Percentiles rank a stretch among this genome's conserved stretches.
Evolutionary conservation across 2,113 vertebrate species (phyloP).

Genomic region (Parotia lawesii): DNA sequence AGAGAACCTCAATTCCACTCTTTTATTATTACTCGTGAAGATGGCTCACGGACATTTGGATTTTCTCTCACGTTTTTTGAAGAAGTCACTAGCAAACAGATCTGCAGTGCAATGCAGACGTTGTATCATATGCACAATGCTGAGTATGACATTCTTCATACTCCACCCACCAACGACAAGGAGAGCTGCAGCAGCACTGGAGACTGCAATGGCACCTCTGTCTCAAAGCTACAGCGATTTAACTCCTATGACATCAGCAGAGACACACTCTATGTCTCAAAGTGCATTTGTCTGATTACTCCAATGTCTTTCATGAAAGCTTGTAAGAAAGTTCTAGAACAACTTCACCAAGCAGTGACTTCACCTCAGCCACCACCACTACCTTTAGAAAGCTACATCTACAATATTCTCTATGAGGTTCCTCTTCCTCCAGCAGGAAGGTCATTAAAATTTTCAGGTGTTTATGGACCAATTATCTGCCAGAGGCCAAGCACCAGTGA

Average conservation of each 20-base stretch:
- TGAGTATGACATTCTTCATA: constrained; percentile 90
- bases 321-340: constrained; percentile 88
- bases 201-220: constrained; percentile 80
- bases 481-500: constrained; percentile 94
- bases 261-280: constrained; percentile 95
- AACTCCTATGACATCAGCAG: constrained; percentile 97
- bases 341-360: constrained; percentile 91
- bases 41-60: constrained; percentile 95
- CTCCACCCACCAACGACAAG: constrained; percentile 67
- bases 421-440: constrained; percentile 91
- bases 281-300: constrained; percentile 96
- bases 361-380: constrained; percentile 91
- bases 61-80: constrained; percentile 98
- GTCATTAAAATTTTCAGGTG: constrained; percentile 94
- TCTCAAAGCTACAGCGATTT: constrained; percentile 92
- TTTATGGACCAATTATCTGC: constrained; percentile 92
- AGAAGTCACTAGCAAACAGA: constrained; percentile 98
- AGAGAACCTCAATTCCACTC: constrained; percentile 94
- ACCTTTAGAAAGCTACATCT: constrained; percentile 97
- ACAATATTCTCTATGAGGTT: constrained; percentile 96
- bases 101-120: constrained; percentile 99
- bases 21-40: constrained; percentile 97
- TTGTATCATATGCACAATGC: constrained; percentile 99
- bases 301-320: constrained; percentile 97
- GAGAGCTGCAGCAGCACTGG: constrained; percentile 70